Percentiles rank a stretch among this genome's conserved stretches.
Evolutionary conservation across 2,113 vertebrate species (phyloP).

Genomic region (Oxygymnocypris stewartii): DNA sequence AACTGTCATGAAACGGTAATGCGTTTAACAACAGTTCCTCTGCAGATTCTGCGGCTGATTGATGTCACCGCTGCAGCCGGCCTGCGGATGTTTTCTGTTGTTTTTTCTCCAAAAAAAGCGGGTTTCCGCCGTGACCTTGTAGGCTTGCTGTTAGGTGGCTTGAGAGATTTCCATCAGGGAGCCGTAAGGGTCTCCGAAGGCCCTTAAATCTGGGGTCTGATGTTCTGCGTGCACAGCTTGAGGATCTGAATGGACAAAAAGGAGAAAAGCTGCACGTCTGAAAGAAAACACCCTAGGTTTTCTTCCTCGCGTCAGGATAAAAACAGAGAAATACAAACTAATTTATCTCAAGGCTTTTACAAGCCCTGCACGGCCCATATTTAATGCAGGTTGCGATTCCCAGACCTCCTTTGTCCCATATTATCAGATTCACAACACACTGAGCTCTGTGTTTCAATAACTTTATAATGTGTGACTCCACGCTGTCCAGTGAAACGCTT

Average conservation of each 20-base stretch:
- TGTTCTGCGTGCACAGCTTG: constrained; percentile 82
- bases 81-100: constrained; percentile 74
- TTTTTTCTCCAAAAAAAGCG: constrained; percentile 72
- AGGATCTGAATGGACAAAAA: constrained; percentile 89
- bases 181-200: constrained; percentile 81
- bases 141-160: constrained; percentile 74
- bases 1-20: constrained; percentile 8
- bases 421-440: constrained; percentile 62
- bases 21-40: constrained; percentile 57
- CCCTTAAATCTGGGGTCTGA: constrained; percentile 84
- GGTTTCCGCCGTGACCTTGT: constrained; percentile 82
- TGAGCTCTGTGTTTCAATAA: constrained; percentile 68
- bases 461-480: constrained; percentile 71
- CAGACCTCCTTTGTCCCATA: constrained; percentile 55
- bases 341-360: constrained; percentile 85
- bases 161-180: constrained; percentile 83
- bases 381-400: constrained; percentile 64
- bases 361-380: constrained; percentile 74
- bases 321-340: constrained; percentile 80
- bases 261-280: constrained; percentile 93
- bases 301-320: constrained; percentile 84
- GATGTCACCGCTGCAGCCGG: constrained; percentile 77
- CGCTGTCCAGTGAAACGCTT: constrained; percentile 71
- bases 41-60: constrained; percentile 78
- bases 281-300: constrained; percentile 93